Evolutionary conservation across 2,888 invertebrate species (phyloP).

Genomic region (Synanthedon andrenaeformis): DNA sequence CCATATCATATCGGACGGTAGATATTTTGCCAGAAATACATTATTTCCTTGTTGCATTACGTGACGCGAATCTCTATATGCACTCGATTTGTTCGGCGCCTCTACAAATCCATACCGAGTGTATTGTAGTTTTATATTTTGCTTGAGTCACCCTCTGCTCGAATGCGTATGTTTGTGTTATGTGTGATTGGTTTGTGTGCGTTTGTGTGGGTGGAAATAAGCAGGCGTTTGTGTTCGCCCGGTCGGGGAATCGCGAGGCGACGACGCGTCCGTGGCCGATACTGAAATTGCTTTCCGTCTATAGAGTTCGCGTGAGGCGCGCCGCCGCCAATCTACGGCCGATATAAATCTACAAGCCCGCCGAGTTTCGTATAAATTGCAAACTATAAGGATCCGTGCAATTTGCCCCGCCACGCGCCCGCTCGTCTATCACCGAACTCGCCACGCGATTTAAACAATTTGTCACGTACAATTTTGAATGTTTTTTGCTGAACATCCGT

Average conservation of each 20-base stretch:
- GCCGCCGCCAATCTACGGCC: conserved; percentile 45
- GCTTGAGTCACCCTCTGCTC: neutral
- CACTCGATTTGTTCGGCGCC: conserved; percentile 10
- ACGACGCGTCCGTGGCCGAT: conserved; percentile 34
- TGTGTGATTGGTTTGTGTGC: conserved; percentile 3
- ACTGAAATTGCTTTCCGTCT: conserved; percentile 49
- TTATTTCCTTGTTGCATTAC: conserved; percentile 39
- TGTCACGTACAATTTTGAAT: conserved; percentile 39
- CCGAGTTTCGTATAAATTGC: conserved; percentile 57
- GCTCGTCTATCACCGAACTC: conserved; percentile 13
- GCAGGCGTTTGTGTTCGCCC: conserved; percentile 27
- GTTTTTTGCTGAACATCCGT: conserved; percentile 22
- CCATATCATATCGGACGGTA: conserved; percentile 14
- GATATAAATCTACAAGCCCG: conserved; percentile 60
- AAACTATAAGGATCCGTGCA: conserved; percentile 47
- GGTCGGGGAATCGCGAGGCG: conserved; percentile 17
- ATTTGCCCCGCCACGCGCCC: conserved; percentile 28
- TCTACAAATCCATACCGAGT: neutral
- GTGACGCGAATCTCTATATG: conserved; percentile 35
- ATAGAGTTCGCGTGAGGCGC: conserved; percentile 46
- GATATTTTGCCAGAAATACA: conserved; percentile 19
- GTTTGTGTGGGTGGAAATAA: conserved; percentile 29
- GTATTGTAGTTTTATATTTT: too few relatives aligned
- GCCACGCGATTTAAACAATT: conserved; percentile 35
- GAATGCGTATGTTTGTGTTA: neutral